Conservation (phyloP, 2,888 invertebrate species). For the Scaptomyza tumidula region DNA sequence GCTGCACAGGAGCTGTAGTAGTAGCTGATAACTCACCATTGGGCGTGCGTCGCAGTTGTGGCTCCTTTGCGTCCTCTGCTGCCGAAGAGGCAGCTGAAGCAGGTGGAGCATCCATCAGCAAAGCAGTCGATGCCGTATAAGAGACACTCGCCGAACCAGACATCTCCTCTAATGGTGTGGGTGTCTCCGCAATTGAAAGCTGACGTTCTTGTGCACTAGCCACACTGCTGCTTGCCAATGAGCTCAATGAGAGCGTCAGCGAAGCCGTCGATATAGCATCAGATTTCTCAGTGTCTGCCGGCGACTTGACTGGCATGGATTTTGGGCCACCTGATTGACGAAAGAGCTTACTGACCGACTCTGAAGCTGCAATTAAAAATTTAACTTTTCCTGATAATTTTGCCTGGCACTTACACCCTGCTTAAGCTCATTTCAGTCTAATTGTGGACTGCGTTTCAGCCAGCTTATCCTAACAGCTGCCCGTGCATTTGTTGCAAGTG, state of each 20-base stretch:
- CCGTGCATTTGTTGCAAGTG: too few relatives aligned
- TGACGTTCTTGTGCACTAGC: conserved; percentile 66
- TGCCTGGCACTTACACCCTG: conserved; percentile 47
- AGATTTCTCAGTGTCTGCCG: conserved; percentile 62
- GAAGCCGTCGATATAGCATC: conserved; percentile 72
- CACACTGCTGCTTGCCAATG: conserved; percentile 79
- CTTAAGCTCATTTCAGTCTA: too few relatives aligned
- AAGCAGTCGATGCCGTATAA: conserved; percentile 79
- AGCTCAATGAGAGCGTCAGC: conserved; percentile 81
- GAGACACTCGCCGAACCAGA: conserved; percentile 67
- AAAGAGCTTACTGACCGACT: conserved; percentile 84
- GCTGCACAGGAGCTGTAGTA: conserved; percentile 3
- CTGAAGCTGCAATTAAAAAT: conserved; percentile 71
- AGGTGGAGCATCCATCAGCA: conserved; percentile 71
- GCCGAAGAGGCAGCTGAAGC: conserved; percentile 10
- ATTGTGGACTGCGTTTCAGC: too few relatives aligned
- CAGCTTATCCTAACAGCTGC: too few relatives aligned
- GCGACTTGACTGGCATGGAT: conserved; percentile 62
- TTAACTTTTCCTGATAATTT: conserved; percentile 60
- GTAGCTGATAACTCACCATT: conserved; percentile 61
- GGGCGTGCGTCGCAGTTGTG: conserved; percentile 58
- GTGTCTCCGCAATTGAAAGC: conserved; percentile 63
- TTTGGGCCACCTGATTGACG: conserved; percentile 79
- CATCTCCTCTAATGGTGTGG: conserved; percentile 69
- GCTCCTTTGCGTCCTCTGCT: conserved; percentile 44